phyloP scores from a whole-genome alignment of 1,140 invertebrate species.

The Trichonephila clavata region DNA sequence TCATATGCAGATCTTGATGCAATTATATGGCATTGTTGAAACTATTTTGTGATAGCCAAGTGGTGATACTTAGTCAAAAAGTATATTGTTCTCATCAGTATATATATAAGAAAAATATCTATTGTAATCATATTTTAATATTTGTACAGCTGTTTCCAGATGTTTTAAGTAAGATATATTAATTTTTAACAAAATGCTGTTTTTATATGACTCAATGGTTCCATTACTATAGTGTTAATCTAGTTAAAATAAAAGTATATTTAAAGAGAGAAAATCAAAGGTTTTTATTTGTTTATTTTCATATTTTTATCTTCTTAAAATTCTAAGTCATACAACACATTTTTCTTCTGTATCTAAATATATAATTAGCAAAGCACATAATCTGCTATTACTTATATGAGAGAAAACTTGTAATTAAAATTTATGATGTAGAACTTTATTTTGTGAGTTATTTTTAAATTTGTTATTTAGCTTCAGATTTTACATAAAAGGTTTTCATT shows the following conservation, averaged over 20 bases:
- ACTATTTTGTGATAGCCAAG: constrained; percentile 87
- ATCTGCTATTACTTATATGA: not conserved
- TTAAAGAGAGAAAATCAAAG: constrained; percentile 45
- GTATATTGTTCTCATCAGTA: constrained; percentile 45
- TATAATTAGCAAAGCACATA: not conserved
- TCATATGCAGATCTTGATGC: constrained; percentile 97
- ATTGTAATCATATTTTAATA: constrained; percentile 58
- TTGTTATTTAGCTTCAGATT: constrained; percentile 29
- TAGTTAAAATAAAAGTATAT: constrained; percentile 12
- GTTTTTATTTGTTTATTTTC: constrained; percentile 51
- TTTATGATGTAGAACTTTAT: not conserved
- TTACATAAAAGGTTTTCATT: not conserved
- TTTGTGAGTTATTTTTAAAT: not conserved
- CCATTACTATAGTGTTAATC: constrained; percentile 24
- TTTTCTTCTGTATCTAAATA: not conserved
- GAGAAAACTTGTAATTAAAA: not conserved
- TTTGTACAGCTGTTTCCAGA: constrained; percentile 61
- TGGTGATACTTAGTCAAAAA: constrained; percentile 69
- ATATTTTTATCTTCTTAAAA: constrained; percentile 27
- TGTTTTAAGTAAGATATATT: constrained; percentile 54
- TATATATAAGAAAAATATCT: constrained; percentile 46
- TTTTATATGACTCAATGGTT: constrained; percentile 43
- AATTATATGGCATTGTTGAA: constrained; percentile 96
- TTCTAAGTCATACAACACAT: constrained; percentile 16
- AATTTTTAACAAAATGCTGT: constrained; percentile 43